Percentiles rank a stretch among this genome's conserved stretches.
Conservation (phyloP, 1,140 invertebrate species). For the Plodia interpunctella region DNA sequence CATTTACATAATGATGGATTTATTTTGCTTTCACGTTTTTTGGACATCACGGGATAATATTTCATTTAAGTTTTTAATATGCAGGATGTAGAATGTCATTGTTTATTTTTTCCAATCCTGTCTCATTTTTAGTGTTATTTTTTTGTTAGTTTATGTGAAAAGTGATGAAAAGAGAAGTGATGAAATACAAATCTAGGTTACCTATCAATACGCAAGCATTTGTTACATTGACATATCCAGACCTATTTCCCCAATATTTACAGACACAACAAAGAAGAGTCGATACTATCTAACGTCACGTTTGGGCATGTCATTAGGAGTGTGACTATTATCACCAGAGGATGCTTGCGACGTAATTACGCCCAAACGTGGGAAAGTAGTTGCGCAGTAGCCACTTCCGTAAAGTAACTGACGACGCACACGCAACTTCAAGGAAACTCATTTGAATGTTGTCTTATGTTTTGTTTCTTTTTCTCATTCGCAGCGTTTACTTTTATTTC, state of each 20-base stretch:
- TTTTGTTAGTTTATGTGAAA: too few relatives aligned
- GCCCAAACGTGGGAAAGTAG: slow-evolving; percentile 1
- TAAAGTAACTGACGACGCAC: background rate
- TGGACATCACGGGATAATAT: background rate
- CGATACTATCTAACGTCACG: background rate
- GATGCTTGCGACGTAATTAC: background rate
- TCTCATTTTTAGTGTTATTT: too few relatives aligned
- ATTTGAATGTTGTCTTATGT: background rate
- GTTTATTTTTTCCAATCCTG: background rate
- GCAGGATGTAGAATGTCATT: slow-evolving; percentile 1
- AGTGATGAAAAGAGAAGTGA: too few relatives aligned
- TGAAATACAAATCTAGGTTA: too few relatives aligned
- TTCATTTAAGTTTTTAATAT: background rate
- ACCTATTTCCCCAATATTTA: background rate
- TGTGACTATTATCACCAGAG: background rate
- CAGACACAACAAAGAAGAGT: background rate
- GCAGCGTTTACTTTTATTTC: background rate
- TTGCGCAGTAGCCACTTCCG: background rate
- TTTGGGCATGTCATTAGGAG: background rate
- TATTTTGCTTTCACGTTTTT: slow-evolving; percentile 1
- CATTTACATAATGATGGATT: slow-evolving; percentile 27
- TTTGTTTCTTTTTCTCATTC: background rate
- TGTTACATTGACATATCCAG: too few relatives aligned
- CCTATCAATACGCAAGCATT: too few relatives aligned
- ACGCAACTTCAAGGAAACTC: slow-evolving; percentile 3